A percentile compares a stretch with the other conserved stretches of the same genome.
These are phyloP conservation scores for Rhizomys pruinosus DNA, from an alignment of 2,113 vertebrate species.

Conservation along the genomic window DNA sequence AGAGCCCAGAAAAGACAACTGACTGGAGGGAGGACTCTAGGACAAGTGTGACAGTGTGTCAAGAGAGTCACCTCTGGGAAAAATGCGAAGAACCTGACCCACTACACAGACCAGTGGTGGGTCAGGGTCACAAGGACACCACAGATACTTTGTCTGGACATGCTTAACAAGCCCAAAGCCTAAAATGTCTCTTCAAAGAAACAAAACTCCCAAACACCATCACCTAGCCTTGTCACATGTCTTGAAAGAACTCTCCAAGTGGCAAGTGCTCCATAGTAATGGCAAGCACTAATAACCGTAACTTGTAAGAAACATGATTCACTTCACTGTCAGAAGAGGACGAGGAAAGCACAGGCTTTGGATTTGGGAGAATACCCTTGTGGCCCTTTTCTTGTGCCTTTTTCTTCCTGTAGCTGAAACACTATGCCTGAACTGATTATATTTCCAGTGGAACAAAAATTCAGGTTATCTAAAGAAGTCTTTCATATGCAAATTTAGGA, in stretches of 20 bases:
- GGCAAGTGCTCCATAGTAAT: not conserved
- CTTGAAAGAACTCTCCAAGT: not conserved
- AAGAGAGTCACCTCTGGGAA: not conserved
- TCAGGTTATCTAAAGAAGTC: slow-evolving; percentile 14
- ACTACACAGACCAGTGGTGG: not conserved
- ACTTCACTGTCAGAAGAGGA: not conserved
- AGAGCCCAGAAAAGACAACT: not conserved
- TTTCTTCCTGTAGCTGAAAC: not conserved
- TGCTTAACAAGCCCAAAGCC: not conserved
- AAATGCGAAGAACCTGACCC: not conserved
- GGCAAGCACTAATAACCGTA: not conserved
- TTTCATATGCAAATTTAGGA: not conserved
- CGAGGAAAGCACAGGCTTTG: not conserved
- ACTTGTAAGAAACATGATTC: not conserved
- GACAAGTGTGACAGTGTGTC: no score
- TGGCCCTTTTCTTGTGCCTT: not conserved
- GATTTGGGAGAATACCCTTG: not conserved
- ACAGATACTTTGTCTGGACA: not conserved
- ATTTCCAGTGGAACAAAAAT: not conserved
- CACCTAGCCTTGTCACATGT: not conserved
- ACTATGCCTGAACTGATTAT: not conserved
- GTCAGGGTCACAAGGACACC: not conserved
- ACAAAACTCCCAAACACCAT: not conserved
- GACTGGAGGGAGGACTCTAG: not conserved
- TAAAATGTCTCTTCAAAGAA: not conserved